Conservation (phyloP, 2,888 invertebrate species). For the Pseudococcus jackbeardsleyi region DNA sequence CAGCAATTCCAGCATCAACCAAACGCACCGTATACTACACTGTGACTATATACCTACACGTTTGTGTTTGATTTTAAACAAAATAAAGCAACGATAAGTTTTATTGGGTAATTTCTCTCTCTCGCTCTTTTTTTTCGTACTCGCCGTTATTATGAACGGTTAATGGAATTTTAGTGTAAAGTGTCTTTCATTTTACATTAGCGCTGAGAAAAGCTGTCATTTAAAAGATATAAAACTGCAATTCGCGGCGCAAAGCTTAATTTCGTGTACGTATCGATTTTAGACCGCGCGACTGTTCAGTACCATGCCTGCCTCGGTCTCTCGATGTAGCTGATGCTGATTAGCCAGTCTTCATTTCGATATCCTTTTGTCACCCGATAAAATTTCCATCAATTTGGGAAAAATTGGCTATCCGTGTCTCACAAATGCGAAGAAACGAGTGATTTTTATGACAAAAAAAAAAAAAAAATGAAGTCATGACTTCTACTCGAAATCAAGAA, state of each 20-base stretch:
- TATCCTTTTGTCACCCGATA: neutral
- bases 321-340: neutral
- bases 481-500: too few species aligned
- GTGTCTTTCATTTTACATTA: conserved; percentile 55
- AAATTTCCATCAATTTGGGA: too few species aligned
- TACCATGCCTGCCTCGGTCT: neutral
- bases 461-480: too few species aligned
- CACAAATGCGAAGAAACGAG: too few species aligned
- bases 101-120: conserved; percentile 21
- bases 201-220: conserved; percentile 47
- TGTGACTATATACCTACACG: too few species aligned
- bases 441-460: too few species aligned
- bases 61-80: neutral
- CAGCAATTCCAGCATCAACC: too few species aligned
- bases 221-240: conserved; percentile 53
- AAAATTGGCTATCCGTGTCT: too few species aligned
- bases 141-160: conserved; percentile 44
- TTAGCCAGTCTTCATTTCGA: neutral
- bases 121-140: neutral
- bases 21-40: neutral
- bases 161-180: conserved; percentile 55
- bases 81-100: conserved; percentile 35
- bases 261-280: conserved; percentile 18
- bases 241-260: conserved; percentile 46
- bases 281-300: neutral